A percentile compares a stretch with the other conserved stretches of the same genome.
These are phyloP conservation scores for Sitta carolinensis DNA, from an alignment of 2,797 vertebrate genomes.

Conservation along the genomic window DNA sequence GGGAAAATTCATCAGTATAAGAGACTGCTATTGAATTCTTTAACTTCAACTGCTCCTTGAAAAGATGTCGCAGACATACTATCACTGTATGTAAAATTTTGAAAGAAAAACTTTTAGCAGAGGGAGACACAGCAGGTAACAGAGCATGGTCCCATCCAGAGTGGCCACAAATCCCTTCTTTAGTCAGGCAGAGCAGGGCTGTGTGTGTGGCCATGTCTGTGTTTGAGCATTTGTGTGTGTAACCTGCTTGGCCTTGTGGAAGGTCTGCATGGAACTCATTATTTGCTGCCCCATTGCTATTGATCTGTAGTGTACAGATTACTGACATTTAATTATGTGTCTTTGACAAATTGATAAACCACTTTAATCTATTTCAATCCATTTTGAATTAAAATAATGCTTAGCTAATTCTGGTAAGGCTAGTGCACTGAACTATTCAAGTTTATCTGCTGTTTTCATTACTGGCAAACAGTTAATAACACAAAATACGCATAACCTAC, in stretches of 20 bases:
- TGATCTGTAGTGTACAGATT: not conserved
- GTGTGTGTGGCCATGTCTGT: accelerated
- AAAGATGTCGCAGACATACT: not conserved
- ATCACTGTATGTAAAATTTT: not conserved
- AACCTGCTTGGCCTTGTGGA: not conserved
- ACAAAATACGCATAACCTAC: not conserved
- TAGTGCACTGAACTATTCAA: not conserved
- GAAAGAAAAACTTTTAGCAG: not conserved
- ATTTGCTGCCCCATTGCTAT: not conserved
- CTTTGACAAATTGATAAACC: not conserved
- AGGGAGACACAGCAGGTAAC: not conserved
- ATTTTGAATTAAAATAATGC: not conserved
- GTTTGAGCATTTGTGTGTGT: no score
- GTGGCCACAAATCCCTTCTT: not conserved
- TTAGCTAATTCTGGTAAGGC: not conserved
- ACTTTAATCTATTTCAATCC: not conserved
- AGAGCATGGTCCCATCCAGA: not conserved
- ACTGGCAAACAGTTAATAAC: not conserved
- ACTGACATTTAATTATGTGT: not conserved
- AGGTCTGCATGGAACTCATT: not conserved
- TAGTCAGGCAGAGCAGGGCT: not conserved
- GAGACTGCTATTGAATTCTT: not conserved
- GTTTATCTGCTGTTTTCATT: not conserved
- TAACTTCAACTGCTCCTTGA: not conserved
- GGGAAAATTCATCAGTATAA: not conserved